Base-by-base conservation (phyloP, 2,888 invertebrate species). In the Clistopyga incitator region DNA sequence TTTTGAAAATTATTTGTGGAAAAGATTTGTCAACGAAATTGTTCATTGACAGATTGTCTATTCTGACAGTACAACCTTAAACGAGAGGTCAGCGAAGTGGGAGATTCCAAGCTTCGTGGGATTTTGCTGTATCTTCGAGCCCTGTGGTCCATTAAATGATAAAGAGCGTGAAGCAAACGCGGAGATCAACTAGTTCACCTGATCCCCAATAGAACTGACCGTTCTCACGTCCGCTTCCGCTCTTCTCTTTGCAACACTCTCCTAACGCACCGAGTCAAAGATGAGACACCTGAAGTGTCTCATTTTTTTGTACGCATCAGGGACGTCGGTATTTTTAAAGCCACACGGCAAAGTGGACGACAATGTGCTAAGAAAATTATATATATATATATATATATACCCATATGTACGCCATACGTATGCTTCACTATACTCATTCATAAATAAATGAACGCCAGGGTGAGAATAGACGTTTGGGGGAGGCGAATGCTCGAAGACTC, bases 211-310 rank as follows among this genome's bases (percentile, higher is more conserved):
- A 15, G 8, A 42, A 45, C 20, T 52, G 38, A 42, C 25, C 56
- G 15, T 25, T 25, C 56, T 25, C 25, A 56, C 25, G 25, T 38
- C 61, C 38, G 61, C 18, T 38, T 34, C n/a, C 38, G n/a, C 18
- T 61, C 34, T n/a, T n/a, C 20, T 11, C 20, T 56, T 15, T 13
- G 23, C 56, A 25, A 1, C 18, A 23, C 20, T 25, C 0, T 23
- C 4, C 29, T 11, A 15, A 13, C 0, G 15, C 25, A 56, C 6
- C 11, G 34, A 61, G 23, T 10, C 8, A 61, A 61, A 18, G 38
- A 38, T 38, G 61, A 34, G 61, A 61, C 59, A 50, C 29, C 20
- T 61, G 80, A 75, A 65, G 25, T 64, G 50, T 61, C n/a, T 61
- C n/a, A n/a, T n/a, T n/a, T n/a, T n/a, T n/a, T n/a, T n/a, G n/a